Conservation (phyloP, 2,797 vertebrate genomes). For the Eulemur rubriventer region DNA sequence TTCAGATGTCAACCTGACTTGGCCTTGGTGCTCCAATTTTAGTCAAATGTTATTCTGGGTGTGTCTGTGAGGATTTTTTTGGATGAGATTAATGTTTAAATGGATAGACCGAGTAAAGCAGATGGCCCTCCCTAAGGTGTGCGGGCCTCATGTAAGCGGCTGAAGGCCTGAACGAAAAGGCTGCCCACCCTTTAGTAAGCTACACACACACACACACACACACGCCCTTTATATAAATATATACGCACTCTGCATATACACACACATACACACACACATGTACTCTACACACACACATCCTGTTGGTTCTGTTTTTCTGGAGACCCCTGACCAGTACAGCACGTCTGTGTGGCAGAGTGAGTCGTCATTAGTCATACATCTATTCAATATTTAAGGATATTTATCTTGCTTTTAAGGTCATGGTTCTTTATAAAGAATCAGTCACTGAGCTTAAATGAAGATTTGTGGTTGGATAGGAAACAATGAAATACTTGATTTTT, state of each 20-base stretch:
- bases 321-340: not conserved
- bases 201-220: no score
- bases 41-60: not conserved
- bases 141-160: not conserved
- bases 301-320: not conserved
- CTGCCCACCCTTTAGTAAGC: not conserved
- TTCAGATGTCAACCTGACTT: not conserved
- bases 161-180: not conserved
- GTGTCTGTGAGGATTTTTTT: not conserved
- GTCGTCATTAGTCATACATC: not conserved
- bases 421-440: not conserved
- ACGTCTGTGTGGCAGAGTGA: not conserved
- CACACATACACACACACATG: not conserved
- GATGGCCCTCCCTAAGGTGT: not conserved
- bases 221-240: not conserved
- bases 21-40: not conserved
- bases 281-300: not conserved
- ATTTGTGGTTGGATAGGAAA: not conserved
- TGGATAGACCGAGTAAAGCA: not conserved
- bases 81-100: not conserved
- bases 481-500: not conserved
- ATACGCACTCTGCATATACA: no score
- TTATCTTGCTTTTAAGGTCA: not conserved
- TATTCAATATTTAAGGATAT: not conserved
- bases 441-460: not conserved